These are phyloP conservation scores for Ascidia mentula DNA, from an alignment of 23 tunicate species.

Conservation along the genomic window DNA sequence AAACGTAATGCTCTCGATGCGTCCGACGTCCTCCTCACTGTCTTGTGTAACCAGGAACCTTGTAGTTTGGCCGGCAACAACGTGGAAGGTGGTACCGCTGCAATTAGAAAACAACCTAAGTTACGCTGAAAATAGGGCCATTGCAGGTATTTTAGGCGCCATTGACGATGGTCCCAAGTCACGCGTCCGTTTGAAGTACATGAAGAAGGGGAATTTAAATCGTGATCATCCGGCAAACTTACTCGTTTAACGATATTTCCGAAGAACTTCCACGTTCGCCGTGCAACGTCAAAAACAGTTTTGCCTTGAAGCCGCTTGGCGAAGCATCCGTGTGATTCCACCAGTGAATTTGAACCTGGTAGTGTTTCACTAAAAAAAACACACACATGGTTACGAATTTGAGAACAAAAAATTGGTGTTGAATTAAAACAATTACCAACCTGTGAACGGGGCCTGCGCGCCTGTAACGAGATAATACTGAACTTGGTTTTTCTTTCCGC, in stretches of 20 bases:
- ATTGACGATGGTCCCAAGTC: too few relatives aligned
- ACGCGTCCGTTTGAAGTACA: too few relatives aligned
- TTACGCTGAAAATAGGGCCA: too few relatives aligned
- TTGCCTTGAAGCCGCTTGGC: slow-evolving; percentile 56
- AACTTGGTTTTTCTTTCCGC: slow-evolving; percentile 44
- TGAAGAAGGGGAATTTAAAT: neutral
- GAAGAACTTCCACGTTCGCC: slow-evolving; percentile 54
- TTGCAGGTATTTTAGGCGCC: too few relatives aligned
- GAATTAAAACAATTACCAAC: slow-evolving; percentile 22
- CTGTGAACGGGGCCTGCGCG: slow-evolving; percentile 75
- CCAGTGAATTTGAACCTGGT: slow-evolving; percentile 94
- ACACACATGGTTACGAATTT: neutral
- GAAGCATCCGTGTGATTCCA: slow-evolving; percentile 42
- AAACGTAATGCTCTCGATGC: slow-evolving; percentile 53
- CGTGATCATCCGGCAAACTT: slow-evolving; percentile 40
- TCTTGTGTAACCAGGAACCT: slow-evolving; percentile 72
- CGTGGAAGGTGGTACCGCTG: slow-evolving; percentile 77
- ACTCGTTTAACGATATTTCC: slow-evolving; percentile 85
- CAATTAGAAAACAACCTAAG: neutral
- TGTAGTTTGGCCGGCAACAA: slow-evolving; percentile 69
- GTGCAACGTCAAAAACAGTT: slow-evolving; percentile 62
- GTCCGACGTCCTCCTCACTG: slow-evolving; percentile 61
- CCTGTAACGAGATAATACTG: slow-evolving; percentile 68
- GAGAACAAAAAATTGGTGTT: neutral
- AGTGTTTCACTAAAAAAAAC: slow-evolving; percentile 63